Evolutionary conservation across 2,113 vertebrate species (phyloP).

Genomic region (Mormoops blainvillei): DNA sequence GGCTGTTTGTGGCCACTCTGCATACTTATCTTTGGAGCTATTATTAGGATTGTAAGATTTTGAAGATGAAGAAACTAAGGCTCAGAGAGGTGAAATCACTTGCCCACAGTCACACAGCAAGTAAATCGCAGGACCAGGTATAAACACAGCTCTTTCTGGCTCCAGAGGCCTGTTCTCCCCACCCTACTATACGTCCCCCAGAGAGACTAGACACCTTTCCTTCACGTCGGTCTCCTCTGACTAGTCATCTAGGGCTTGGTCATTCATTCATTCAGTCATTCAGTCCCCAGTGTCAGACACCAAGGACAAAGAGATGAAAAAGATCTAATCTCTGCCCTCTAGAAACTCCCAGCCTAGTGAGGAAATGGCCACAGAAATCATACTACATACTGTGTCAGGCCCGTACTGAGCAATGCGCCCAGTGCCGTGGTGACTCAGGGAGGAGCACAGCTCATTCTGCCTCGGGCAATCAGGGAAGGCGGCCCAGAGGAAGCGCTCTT

Average conservation of each 20-base stretch:
- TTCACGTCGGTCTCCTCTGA: not conserved
- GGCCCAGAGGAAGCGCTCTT: not conserved
- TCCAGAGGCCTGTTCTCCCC: not conserved
- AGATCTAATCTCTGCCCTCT: no score
- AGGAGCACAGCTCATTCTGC: not conserved
- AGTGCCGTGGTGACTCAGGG: not conserved
- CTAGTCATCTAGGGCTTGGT: not conserved
- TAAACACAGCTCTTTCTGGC: not conserved
- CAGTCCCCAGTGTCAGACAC: not conserved
- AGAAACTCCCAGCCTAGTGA: no score
- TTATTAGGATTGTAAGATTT: not conserved
- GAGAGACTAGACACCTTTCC: not conserved
- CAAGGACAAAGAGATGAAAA: not conserved
- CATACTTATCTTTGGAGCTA: not conserved
- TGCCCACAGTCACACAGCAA: not conserved
- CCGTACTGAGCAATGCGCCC: not conserved
- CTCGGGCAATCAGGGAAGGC: not conserved
- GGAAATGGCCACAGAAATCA: no score
- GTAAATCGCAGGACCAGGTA: not conserved
- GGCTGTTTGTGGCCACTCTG: not conserved
- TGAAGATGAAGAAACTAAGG: not conserved
- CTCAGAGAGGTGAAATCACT: not conserved
- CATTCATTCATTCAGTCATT: not conserved
- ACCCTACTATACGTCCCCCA: not conserved
- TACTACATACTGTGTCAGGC: no score